phyloP scores from a whole-genome alignment of 2,797 vertebrate genomes.

The Lutjanus campechanus region DNA sequence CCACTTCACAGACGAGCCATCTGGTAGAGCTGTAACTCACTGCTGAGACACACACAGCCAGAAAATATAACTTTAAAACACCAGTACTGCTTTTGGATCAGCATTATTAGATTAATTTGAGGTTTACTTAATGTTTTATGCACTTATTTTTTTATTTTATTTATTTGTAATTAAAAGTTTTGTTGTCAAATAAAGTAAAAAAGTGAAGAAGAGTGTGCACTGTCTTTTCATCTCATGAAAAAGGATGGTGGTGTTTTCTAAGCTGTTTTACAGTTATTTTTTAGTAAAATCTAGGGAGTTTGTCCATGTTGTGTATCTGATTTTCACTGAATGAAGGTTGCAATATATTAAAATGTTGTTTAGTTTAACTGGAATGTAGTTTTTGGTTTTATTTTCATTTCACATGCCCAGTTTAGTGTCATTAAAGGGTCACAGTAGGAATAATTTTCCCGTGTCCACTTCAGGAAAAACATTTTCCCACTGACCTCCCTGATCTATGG shows the following conservation, averaged over 20 bases:
- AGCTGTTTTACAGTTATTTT: neutral
- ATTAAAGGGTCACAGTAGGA: slow-evolving; percentile 3
- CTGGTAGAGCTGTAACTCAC: slow-evolving; percentile 61
- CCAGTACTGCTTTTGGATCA: neutral
- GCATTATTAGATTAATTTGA: neutral
- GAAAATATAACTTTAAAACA: slow-evolving; percentile 10
- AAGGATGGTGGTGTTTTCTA: too few species aligned
- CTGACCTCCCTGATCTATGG: slow-evolving; percentile 74
- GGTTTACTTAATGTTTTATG: neutral
- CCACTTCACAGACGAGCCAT: slow-evolving; percentile 68
- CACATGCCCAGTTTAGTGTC: neutral
- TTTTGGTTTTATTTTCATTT: neutral
- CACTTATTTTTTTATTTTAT: too few species aligned
- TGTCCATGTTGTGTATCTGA: neutral
- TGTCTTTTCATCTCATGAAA: neutral
- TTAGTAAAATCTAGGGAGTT: neutral
- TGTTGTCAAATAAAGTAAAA: neutral
- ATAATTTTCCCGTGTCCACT: slow-evolving; percentile 62
- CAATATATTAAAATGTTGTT: neutral
- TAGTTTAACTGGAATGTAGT: neutral
- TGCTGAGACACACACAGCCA: slow-evolving; percentile 26
- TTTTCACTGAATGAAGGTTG: neutral
- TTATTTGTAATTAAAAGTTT: neutral
- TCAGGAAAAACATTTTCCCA: slow-evolving; percentile 77
- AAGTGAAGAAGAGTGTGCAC: neutral